Evolutionary conservation across 2,113 vertebrate species (phyloP), one percentile per base, ranked within the genome.

Genomic region (Phalacrocorax carbo): DNA sequence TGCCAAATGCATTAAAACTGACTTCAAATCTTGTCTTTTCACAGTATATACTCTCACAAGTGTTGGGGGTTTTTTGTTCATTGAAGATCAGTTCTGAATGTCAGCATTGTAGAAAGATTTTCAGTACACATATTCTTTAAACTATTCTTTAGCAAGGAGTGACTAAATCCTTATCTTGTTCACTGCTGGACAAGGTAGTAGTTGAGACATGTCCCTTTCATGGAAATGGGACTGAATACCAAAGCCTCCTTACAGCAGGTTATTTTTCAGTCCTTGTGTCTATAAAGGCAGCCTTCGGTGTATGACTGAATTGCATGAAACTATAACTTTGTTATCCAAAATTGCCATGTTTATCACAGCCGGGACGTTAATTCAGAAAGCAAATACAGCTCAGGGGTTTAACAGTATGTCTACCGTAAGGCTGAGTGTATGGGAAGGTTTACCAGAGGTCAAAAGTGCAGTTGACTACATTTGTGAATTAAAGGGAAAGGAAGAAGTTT

Each of bases 261-360:
- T 51, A 36, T 80, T 92, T 93, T 76, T 55, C 49, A 65, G 57
- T 49, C 34, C 54, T 54, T 30, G 15, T 66, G 36, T 25, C 44
- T 88, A 38, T 52, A 42, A 49, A 80, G 69, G 34, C 66, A 77
- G 52, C 52, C 42, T 49, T 80, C 0, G 5, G 2, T 51, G 61
- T 93, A 72, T 84, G 57, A 79, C 57, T 76, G 55, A 92, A 29
- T 61, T 40, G 42, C 86, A 71, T 58, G 71, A 75, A 71, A 78
- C 64, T 83, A 17, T 78, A 92, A 93, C 71, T 87, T 86, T n/a
- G 38, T 82, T 89, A 72, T 82, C 73, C 75, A 89, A n/a, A 90
- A 82, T 32, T 49, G 81, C 66, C 62, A 34, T 70, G 30, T 91
- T 91, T 76, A 92, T 82, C 58, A 46, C 26, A 60, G 73, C 40